phyloP scores from a whole-genome alignment of 2,797 vertebrate species.

The Micromesistius poutassou region DNA sequence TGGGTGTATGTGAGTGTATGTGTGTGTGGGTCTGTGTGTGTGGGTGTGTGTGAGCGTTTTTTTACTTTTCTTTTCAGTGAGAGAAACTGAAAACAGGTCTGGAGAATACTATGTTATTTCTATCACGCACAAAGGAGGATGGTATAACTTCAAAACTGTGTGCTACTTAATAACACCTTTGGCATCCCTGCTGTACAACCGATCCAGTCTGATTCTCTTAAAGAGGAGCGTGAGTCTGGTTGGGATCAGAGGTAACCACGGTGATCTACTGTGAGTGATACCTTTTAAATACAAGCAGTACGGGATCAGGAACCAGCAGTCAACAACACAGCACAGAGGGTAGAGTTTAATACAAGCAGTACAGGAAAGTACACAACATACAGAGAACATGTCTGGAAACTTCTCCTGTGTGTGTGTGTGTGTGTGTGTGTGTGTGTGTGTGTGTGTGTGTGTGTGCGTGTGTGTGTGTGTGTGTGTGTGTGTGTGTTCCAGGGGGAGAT shows the following conservation, averaged over 20 bases:
- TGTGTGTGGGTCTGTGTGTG: not conserved
- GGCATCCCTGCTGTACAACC: not conserved
- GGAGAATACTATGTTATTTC: not conserved
- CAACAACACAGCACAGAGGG: too few species aligned
- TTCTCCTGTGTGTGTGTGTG: not conserved
- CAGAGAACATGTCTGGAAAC: not conserved
- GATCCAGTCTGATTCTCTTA: not conserved
- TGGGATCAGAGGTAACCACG: not conserved
- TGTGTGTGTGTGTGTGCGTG: not conserved
- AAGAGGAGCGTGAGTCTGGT: not conserved
- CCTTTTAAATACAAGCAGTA: too few species aligned
- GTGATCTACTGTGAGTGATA: too few species aligned
- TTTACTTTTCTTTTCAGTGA: not conserved
- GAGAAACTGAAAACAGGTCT: not conserved
- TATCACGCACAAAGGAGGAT: not conserved
- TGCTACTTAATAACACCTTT: not conserved
- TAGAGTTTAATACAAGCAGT: not conserved
- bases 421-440: slow-evolving; percentile 10
- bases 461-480: slow-evolving; percentile 19
- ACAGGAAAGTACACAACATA: not conserved
- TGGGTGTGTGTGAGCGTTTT: not conserved
- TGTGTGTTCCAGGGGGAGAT: slow-evolving; percentile 33
- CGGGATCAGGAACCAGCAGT: too few species aligned
- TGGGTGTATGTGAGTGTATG: too few species aligned
- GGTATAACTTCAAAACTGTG: not conserved